Evolutionary conservation across 2,113 vertebrate species (phyloP), one percentile per base, ranked within the genome.

Genomic region (Octodon degus): DNA sequence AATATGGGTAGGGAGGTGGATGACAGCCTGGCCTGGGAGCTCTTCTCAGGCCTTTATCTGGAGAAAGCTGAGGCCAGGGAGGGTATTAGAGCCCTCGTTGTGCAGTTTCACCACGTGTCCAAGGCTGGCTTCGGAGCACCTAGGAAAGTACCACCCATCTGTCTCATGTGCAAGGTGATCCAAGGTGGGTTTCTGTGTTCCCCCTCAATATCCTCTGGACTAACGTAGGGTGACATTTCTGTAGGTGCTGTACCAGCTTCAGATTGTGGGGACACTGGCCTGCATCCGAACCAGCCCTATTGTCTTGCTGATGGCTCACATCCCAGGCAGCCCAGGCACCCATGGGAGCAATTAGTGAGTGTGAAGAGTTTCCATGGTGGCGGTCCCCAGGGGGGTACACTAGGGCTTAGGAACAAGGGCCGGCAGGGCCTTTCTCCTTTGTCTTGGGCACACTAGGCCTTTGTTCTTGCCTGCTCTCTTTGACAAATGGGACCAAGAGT

Each of bases 381-480:
- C 96, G 2, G 82, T 82, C 96, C 91, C 37, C 0, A 86, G 65
- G 85, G 85, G 96, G 90, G 63, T 30, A 34, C 16, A 34, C 34
- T 5, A 9, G 89, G 67, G 92, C 76, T 65, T 32, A 32, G 43
- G 40, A 77, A 82, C 22, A n/a, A 85, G 92, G 90, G 77, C 93
- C 8, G 0, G 95, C 11, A 1, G 97, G 95, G 79, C 96, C 93
- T 94, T 97, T 97, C 96, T 98, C 94, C 97, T 98, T 98, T 97
- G 97, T 98, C 90, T 19, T 2, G 47, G 85, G 89, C 30, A 96
- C 96, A 98, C 88, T 96, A 63, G 95, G 95, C 82, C 70, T 94
- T 97, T 97, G 97, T 97, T 94, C 85, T 74, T 32, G 62, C 47
- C 77, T 24, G 62, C 55, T 89, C 74, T 63, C 87, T 87, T 76